Evolutionary conservation across 2,113 vertebrate genomes (phyloP), one percentile per base, ranked within the genome.

Genomic region (Pantherophis guttatus): DNA sequence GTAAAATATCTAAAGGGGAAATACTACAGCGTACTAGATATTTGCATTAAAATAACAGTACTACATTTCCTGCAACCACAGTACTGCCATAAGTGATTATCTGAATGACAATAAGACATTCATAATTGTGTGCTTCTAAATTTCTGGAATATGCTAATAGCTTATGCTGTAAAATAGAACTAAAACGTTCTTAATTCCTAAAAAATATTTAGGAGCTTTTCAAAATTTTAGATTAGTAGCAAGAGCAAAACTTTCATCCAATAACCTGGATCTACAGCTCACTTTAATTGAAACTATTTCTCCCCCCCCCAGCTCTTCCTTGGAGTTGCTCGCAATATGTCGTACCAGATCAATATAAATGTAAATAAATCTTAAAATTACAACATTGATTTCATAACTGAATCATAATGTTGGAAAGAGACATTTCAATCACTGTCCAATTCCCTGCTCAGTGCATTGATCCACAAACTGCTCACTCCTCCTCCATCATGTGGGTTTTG

Each of bases 291-390:
- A 89, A 93, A 33, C 2, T 39, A 26, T 95, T 95, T 70, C 19
- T 88, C 5, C 6, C 48, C 0, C 5, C 6, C 48, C 0, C 24
- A 93, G 54, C 50, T 95, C 1, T 85, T 88, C 81, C 94, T 96
- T 86, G 53, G 94, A 94, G 81, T 92, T 88, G 93, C 91, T 95
- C 88, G 6, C 57, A 89, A 11, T 93, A 65, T 8, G 92, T 92
- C 50, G 5, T 91, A 85, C 93, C 88, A 93, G 3, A 5, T 89
- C 94, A 95, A 89, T 88, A 88, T 91, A 91, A 88, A 95, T 88
- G 94, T 93, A 95, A 92, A 89, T 95, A 91, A 94, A 44, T 81
- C 95, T 65, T 95, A 52, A 97, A 95, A 91, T 91, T 88, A n/a
- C 94, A 95, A 94, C 93, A 93, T 95, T 93, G 86, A 95, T 55